Evolutionary conservation across 2,888 invertebrate species (phyloP), one percentile per base, ranked within the genome.

Genomic region (Melieria picta): DNA sequence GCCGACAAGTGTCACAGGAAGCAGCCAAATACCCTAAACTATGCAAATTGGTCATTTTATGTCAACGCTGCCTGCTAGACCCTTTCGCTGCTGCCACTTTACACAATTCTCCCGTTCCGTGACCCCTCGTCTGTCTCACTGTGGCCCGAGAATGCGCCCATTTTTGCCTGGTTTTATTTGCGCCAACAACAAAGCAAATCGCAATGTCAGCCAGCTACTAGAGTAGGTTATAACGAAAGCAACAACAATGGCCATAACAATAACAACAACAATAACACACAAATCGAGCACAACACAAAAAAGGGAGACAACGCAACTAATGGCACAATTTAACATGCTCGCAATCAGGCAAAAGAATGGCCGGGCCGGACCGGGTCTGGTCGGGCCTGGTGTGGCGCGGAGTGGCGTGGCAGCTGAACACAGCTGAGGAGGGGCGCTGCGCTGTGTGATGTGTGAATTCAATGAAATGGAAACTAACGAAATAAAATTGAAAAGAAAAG

Each of bases 21-120:
- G 80, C 78, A 77, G 78, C 80, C 83, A 83, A 82, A 83, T 83
- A 81, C 80, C 66, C 82, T 81, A 81, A 83, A 82, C 83, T 83
- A 83, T 83, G 83, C 83, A 83, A 83, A 83, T 83, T 83, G 82
- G 81, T 81, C 82, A 82, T 82, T 82, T 82, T 82, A 83, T 83
- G 81, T 78, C 77, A 74, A 72, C 73, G 75, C 72, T 72, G 75
- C 75, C 71, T 56, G 72, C 65, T 56, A 72, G 46, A 56, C 48
- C 55, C 42, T 56, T 42, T 62, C 65, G 61, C 46, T 46, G 45
- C n/a, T 13, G 56, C 30, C 65, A 55, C 56, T 50, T 11, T 65
- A 65, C 55, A 65, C 46, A 16, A 43, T 43, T 13, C 45, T 7
- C 45, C 13, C 16, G 13, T 43, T 30, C 30, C 30, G 1, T 30